A percentile compares a stretch with the other conserved stretches of the same genome.
Conservation (phyloP, 2,888 invertebrate genomes). For the Sarcophaga carnaria region DNA sequence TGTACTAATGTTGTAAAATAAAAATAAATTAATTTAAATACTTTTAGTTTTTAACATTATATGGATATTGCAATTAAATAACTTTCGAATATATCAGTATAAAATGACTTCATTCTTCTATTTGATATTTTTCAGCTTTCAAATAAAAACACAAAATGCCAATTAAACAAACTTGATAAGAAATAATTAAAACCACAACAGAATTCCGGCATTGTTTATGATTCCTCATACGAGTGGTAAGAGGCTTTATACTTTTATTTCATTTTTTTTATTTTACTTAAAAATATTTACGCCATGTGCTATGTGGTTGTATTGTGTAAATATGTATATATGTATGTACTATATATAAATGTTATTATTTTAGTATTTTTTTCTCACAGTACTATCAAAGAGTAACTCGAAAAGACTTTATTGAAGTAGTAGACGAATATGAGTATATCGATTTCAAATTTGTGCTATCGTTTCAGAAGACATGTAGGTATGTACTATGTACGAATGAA, state of each 20-base stretch:
- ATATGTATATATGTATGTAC: not conserved
- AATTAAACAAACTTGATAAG: slow-evolving; percentile 43
- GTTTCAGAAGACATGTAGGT: too few relatives aligned
- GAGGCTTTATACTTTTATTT: not conserved
- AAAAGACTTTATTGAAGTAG: not conserved
- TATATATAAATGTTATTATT: not conserved
- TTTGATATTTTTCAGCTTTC: slow-evolving; percentile 16
- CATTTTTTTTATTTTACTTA: not conserved
- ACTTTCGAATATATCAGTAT: slow-evolving; percentile 34
- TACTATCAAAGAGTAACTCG: too few relatives aligned
- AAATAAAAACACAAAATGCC: slow-evolving; percentile 36
- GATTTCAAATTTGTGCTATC: too few relatives aligned
- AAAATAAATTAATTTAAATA: too few relatives aligned
- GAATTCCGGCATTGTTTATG: not conserved
- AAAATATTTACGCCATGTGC: not conserved
- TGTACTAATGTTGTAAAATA: too few relatives aligned
- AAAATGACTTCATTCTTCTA: slow-evolving; percentile 60
- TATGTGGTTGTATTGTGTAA: not conserved
- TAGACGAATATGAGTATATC: not conserved
- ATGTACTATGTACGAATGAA: too few relatives aligned
- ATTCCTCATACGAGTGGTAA: not conserved
- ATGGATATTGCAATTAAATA: slow-evolving; percentile 15
- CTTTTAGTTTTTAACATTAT: too few relatives aligned
- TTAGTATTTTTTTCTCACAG: not conserved
- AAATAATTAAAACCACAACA: slow-evolving; percentile 38